These are phyloP conservation scores for Centropyge bicolor DNA, from an alignment of 2,797 vertebrate genomes.

Conservation along the genomic window DNA sequence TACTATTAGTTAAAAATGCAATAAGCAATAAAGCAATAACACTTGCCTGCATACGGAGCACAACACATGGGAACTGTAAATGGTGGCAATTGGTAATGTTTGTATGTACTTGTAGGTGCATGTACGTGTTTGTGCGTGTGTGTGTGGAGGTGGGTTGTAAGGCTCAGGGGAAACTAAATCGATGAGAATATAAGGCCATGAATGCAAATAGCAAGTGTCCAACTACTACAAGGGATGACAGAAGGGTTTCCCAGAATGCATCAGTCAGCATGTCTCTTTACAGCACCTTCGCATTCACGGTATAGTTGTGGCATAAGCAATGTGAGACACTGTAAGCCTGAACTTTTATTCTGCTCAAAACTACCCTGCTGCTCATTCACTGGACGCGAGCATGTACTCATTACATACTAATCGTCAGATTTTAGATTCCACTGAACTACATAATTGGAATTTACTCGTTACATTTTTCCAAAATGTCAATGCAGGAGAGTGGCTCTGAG, in stretches of 20 bases:
- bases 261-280: constrained; percentile 43
- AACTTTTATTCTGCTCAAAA: constrained; percentile 7
- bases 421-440: constrained; percentile 3
- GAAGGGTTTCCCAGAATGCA: constrained; percentile 39
- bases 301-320: constrained; percentile 9
- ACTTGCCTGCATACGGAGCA: background rate
- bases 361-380: constrained; percentile 3
- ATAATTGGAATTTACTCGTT: constrained; percentile 4
- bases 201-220: constrained; percentile 71
- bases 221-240: constrained; percentile 32
- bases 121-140: background rate
- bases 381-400: constrained; percentile 2
- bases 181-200: constrained; percentile 60
- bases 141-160: constrained; percentile 10
- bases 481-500: constrained; percentile 16
- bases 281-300: constrained; percentile 13
- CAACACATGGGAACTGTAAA: constrained; percentile 24
- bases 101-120: background rate
- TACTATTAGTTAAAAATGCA: constrained; percentile 5
- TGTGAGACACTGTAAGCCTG: constrained; percentile 9
- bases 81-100: constrained; percentile 1
- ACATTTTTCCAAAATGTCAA: background rate
- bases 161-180: constrained; percentile 49
- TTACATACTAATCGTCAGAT: constrained; percentile 7
- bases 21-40: background rate